Base-by-base conservation (phyloP, 2,888 invertebrate species). In the Zonitis immaculata region DNA sequence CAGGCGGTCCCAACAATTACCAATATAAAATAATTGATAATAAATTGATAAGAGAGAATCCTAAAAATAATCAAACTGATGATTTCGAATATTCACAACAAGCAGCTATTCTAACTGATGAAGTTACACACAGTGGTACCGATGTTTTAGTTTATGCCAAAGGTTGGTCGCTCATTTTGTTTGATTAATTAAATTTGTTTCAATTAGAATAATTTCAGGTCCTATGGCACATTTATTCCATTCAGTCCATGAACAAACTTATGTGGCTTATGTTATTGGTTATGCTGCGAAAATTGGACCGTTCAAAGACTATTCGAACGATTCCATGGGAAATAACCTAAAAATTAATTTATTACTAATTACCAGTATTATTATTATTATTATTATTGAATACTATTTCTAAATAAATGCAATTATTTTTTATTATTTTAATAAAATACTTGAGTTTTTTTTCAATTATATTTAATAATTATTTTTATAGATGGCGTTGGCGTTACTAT, bases 191-290 rank as follows among this genome's bases (percentile, higher is more conserved):
- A 16, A 47, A 14, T 48, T 26, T 44, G 86, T 1, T 28, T 7
- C 9, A 32, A 81, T n/a, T n/a, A n/a, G n/a, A n/a, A n/a, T n/a
- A 58, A 62, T 77, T 77, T 12, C 76, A 91, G 95, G 95, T 58
- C 95, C 96, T 1, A 86, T 86, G 82, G 83, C 93, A 0, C 92
- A 95, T 74, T 78, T 96, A 5, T 90, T 96, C 71, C 89, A 91
- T 71, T 87, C 86, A 35, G 86, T 91, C 0, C 94, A 95, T 70
- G 95, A 96, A 70, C 95, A 96, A 73, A 88, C 88, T 66, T 95
- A 90, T 72, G 88, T 95, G 5, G 89, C 89, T 18, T 88, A 93
- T 72, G 93, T 86, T 0, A 84, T 95, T 60, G 85, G 86, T 0
- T 91, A 90, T 73, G 91, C 95, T 0, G 81, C 90, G 0, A 84